Percentiles rank a stretch among this genome's conserved stretches.
phyloP scores from a whole-genome alignment of 2,797 vertebrate species.

The Cryptoblepharus egeriae region DNA sequence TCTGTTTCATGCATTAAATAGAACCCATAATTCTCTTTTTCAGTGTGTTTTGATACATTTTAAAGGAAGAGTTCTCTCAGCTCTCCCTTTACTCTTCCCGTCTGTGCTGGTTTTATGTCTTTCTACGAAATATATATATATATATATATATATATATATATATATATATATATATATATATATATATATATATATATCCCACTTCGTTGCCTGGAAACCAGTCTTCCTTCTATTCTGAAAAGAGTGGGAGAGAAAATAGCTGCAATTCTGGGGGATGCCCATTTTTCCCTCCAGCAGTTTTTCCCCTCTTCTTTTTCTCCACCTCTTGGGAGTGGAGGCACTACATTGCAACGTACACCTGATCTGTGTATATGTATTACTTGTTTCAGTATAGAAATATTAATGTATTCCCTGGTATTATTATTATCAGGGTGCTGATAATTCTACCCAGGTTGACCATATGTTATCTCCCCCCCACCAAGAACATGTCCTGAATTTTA shows the following conservation, averaged over 20 bases:
- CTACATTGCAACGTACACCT: neutral
- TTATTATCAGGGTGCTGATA: neutral
- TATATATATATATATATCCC: neutral
- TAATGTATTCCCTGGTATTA: neutral
- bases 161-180: neutral
- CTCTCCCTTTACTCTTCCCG: neutral
- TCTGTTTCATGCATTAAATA: neutral
- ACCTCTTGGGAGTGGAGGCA: neutral
- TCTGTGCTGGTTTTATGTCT: constrained; percentile 20
- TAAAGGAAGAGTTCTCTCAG: neutral
- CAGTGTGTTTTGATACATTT: neutral
- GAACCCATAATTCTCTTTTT: neutral
- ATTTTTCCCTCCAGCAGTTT: constrained; percentile 1
- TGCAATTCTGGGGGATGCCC: constrained; percentile 8
- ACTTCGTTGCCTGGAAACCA: constrained; percentile 36
- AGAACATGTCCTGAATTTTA: no score
- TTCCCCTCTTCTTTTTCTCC: neutral
- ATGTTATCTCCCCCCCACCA: no score
- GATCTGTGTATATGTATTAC: neutral
- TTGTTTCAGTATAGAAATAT: neutral
- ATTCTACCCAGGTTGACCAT: neutral
- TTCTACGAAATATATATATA: neutral
- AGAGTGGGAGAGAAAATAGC: neutral
- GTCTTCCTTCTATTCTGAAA: constrained; percentile 17
- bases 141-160: neutral